These are phyloP conservation scores for Leptinotarsa lineolata DNA, from an alignment of 1,140 invertebrate genomes.

Conservation along the genomic window DNA sequence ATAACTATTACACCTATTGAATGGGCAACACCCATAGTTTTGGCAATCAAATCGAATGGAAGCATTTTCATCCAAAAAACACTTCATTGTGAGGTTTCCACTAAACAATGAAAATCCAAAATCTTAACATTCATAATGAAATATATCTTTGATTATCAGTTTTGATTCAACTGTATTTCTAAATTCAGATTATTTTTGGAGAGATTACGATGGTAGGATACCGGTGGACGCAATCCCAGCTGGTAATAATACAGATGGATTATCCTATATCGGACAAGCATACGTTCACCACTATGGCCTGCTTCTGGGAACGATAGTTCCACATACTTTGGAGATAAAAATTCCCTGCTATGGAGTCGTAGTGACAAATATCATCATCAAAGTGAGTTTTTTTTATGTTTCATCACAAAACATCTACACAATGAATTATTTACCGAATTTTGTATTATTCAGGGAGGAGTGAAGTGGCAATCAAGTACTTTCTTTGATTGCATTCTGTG, in stretches of 20 bases:
- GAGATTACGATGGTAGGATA: background rate
- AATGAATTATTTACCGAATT: background rate
- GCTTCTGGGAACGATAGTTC: background rate
- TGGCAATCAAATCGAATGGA: too few relatives aligned
- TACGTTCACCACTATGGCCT: conserved; percentile 5
- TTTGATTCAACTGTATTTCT: too few relatives aligned
- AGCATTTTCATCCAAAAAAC: too few relatives aligned
- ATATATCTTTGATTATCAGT: too few relatives aligned
- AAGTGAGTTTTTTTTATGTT: background rate
- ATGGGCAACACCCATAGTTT: too few relatives aligned
- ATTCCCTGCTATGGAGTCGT: background rate
- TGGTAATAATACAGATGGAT: background rate
- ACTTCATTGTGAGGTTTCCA: too few relatives aligned
- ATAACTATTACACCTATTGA: too few relatives aligned
- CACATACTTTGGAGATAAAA: background rate
- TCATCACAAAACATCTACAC: background rate
- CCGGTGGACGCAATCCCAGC: background rate
- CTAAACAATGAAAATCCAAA: too few relatives aligned
- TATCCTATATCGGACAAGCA: background rate
- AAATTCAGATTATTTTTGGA: background rate
- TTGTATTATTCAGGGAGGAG: too few relatives aligned
- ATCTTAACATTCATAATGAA: too few relatives aligned
- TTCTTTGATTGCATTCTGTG: too few relatives aligned
- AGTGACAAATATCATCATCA: background rate
- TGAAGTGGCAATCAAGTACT: too few relatives aligned